phyloP scores from a whole-genome alignment of 2,797 vertebrate species.

The Sebastes nivosus region DNA sequence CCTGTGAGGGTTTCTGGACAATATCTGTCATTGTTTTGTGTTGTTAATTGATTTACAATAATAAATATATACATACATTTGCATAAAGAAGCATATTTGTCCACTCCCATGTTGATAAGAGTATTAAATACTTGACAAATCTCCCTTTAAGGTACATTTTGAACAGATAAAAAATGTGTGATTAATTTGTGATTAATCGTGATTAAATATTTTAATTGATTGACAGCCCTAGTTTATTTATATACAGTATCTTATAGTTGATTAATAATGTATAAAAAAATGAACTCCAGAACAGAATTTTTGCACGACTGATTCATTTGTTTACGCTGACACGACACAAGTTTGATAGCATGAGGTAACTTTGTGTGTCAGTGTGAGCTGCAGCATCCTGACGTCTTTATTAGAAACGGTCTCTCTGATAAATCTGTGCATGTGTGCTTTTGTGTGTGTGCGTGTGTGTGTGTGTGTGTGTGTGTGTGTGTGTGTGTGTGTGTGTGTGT shows the following conservation, averaged over 20 bases:
- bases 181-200: too few relatives aligned
- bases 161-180: too few relatives aligned
- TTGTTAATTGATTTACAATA: too few relatives aligned
- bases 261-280: background rate
- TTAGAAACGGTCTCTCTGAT: background rate
- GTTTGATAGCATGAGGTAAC: background rate
- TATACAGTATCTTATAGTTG: background rate
- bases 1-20: too few relatives aligned
- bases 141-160: too few relatives aligned
- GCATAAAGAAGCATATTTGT: too few relatives aligned
- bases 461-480: background rate
- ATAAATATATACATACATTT: too few relatives aligned
- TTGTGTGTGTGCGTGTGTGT: background rate
- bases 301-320: background rate
- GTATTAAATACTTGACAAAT: too few relatives aligned
- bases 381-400: conserved; percentile 18
- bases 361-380: background rate
- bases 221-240: background rate
- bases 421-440: background rate
- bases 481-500: too few relatives aligned
- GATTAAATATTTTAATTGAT: too few relatives aligned
- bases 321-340: background rate
- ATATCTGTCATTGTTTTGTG: too few relatives aligned
- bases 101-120: too few relatives aligned
- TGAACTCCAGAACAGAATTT: background rate